phyloP scores from a whole-genome alignment of 1,140 invertebrate species.

The Colletes latitarsis region DNA sequence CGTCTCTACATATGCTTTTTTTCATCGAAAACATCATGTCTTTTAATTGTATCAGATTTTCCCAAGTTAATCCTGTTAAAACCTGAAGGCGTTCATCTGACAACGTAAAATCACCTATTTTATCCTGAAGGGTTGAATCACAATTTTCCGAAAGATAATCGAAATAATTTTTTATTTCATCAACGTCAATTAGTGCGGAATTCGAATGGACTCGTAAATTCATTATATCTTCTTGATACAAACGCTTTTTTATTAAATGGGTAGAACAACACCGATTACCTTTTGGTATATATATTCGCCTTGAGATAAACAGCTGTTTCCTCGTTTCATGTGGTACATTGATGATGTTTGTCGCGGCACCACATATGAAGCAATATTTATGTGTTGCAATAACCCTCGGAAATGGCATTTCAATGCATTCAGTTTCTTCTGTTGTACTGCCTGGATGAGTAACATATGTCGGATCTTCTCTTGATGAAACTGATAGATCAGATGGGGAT shows the following conservation, averaged over 20 bases:
- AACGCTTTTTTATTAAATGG: constrained; percentile 45
- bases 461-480: background rate
- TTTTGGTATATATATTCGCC: no score
- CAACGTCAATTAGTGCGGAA: background rate
- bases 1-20: constrained; percentile 40
- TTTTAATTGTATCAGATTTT: constrained; percentile 3
- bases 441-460: background rate
- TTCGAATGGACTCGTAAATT: background rate
- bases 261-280: background rate
- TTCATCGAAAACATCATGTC: constrained; percentile 53
- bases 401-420: constrained; percentile 20
- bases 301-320: constrained; percentile 26
- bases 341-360: constrained; percentile 1
- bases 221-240: constrained; percentile 24
- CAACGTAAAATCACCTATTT: constrained; percentile 46
- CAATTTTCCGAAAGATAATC: constrained; percentile 3
- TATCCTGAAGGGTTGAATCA: constrained; percentile 41
- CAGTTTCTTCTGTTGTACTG: background rate
- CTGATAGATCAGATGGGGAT: background rate
- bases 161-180: constrained; percentile 5
- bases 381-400: constrained; percentile 11
- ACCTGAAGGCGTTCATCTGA: constrained; percentile 54
- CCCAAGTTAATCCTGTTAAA: constrained; percentile 52
- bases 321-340: constrained; percentile 8
- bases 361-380: constrained; percentile 27